phyloP scores from a whole-genome alignment of 2,888 invertebrate genomes.

The Folsomia candida region DNA sequence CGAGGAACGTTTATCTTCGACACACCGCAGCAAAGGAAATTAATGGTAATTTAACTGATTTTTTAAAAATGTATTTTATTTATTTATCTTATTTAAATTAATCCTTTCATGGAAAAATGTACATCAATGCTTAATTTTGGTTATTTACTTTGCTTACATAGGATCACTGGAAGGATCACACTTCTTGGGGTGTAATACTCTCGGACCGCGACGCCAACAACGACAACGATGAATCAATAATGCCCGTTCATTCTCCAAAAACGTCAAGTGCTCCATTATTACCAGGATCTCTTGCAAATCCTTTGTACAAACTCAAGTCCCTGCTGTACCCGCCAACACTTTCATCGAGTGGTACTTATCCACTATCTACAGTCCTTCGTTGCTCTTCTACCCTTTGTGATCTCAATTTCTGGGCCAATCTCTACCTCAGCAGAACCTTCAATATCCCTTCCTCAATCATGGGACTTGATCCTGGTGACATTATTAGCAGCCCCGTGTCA shows the following conservation, averaged over 20 bases:
- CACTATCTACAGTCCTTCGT: slow-evolving; percentile 17
- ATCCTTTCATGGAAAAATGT: background rate
- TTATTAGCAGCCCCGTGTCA: slow-evolving; percentile 27
- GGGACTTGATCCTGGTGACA: slow-evolving; percentile 4
- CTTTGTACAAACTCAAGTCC: slow-evolving; percentile 40
- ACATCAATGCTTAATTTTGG: background rate
- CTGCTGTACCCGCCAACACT: slow-evolving; percentile 30
- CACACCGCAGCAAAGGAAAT: slow-evolving; percentile 35
- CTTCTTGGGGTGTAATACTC: slow-evolving; percentile 42
- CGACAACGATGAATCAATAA: slow-evolving; percentile 15
- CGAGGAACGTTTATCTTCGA: slow-evolving; percentile 49
- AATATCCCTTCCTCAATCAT: slow-evolving; percentile 29
- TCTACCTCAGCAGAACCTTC: slow-evolving; percentile 37
- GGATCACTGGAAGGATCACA: slow-evolving; percentile 43
- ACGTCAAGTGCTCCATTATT: slow-evolving; percentile 8
- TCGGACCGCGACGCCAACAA: slow-evolving; percentile 9
- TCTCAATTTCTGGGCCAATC: slow-evolving; percentile 40
- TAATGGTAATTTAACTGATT: slow-evolving; percentile 18
- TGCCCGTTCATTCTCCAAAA: background rate
- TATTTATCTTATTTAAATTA: background rate
- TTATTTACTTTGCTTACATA: slow-evolving; percentile 1
- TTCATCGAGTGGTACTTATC: slow-evolving; percentile 1
- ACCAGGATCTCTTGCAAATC: slow-evolving; percentile 37
- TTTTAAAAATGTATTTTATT: background rate
- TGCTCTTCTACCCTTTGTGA: slow-evolving; percentile 41